Evolutionary conservation across 2,113 vertebrate genomes (phyloP).

Genomic region (human): DNA sequence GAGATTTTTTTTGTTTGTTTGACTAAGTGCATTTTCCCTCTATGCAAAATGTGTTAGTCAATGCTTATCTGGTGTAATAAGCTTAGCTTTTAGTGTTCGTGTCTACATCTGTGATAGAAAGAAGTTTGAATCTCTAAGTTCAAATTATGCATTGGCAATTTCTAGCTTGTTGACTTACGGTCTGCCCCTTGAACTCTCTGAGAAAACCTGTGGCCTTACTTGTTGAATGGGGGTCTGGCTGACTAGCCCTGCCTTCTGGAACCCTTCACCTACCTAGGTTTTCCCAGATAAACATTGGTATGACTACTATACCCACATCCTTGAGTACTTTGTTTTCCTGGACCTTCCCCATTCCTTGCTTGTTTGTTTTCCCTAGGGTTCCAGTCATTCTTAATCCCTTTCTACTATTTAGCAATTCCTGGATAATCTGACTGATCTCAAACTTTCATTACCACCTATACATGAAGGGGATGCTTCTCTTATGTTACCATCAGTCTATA

Average conservation of each 20-base stretch:
- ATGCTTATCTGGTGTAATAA: slow-evolving; percentile 60
- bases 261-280: neutral
- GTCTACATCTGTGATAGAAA: slow-evolving; percentile 41
- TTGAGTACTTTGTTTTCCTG: neutral
- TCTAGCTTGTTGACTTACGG: neutral
- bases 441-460: neutral
- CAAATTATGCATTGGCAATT: neutral
- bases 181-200: neutral
- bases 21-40: slow-evolving; percentile 72
- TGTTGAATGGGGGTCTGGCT: neutral
- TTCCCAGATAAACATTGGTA: neutral
- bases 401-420: neutral
- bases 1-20: slow-evolving; percentile 73
- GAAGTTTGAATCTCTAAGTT: neutral
- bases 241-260: neutral
- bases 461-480: neutral
- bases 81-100: slow-evolving; percentile 4
- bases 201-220: neutral
- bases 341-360: neutral
- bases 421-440: neutral
- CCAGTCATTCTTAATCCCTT: neutral
- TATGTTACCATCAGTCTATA: neutral
- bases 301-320: neutral
- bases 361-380: neutral
- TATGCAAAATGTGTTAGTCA: slow-evolving; percentile 70